These are phyloP conservation scores for Araneus ventricosus DNA, from an alignment of 1,140 invertebrate genomes.

Conservation along the genomic window DNA sequence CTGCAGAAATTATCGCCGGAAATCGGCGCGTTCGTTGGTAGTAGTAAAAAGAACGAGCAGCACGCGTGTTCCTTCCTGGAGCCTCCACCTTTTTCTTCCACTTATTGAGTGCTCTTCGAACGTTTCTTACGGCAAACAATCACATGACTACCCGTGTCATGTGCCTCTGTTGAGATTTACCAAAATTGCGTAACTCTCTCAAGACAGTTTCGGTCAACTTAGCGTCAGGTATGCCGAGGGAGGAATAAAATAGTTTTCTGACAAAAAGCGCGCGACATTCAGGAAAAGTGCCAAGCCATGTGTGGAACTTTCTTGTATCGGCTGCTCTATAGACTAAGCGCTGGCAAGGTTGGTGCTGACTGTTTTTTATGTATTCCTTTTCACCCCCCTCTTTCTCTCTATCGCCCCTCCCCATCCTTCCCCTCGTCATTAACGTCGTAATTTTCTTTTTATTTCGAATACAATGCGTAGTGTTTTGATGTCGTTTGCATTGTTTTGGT, in stretches of 20 bases:
- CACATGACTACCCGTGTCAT: conserved; percentile 62
- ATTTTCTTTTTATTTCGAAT: neutral
- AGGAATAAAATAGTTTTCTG: neutral
- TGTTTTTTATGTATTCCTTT: neutral
- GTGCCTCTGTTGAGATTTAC: neutral
- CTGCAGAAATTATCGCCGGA: neutral
- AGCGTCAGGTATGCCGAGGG: conserved; percentile 29
- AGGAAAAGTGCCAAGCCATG: conserved; percentile 39
- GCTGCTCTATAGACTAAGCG: neutral
- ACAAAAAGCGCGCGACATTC: neutral
- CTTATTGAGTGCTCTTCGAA: neutral
- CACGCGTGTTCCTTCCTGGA: neutral
- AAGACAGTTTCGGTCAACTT: conserved; percentile 54
- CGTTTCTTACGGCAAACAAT: neutral
- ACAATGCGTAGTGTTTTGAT: neutral
- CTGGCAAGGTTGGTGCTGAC: conserved; percentile 47
- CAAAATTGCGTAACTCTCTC: conserved; percentile 29
- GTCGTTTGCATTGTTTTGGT: no score
- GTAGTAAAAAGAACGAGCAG: neutral
- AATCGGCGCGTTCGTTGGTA: conserved; percentile 1
- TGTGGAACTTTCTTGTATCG: conserved; percentile 53
- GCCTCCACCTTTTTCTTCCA: neutral
- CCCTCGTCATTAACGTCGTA: neutral
- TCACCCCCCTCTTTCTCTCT: neutral
- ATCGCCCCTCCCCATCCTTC: neutral